Evolutionary conservation across 2,113 vertebrate species (phyloP).

Genomic region (human (Homo sapiens)): DNA sequence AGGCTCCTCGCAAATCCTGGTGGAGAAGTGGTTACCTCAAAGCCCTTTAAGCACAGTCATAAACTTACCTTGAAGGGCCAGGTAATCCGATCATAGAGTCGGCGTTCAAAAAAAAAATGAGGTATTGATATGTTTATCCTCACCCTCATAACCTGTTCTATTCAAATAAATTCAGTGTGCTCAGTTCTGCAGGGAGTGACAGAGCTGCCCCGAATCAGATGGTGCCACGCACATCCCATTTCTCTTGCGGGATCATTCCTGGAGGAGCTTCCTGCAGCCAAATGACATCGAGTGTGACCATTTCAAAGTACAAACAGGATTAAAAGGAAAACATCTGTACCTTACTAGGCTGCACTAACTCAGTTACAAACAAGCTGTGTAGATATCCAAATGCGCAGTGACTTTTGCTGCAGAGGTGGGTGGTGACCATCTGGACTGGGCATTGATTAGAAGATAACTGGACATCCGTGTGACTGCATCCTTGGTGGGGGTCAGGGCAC

Average conservation of each 20-base stretch:
- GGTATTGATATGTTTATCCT: conserved; percentile 72
- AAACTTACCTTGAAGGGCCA: conserved; percentile 60
- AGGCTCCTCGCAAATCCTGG: neutral
- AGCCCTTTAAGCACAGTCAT: neutral
- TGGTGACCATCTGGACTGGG: neutral
- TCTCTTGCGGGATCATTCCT: conserved; percentile 50
- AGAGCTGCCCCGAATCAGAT: conserved; percentile 35
- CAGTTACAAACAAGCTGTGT: conserved; percentile 1
- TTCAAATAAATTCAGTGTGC: conserved; percentile 68
- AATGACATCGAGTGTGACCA: neutral
- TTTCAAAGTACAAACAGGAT: conserved; percentile 40
- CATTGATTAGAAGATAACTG: neutral
- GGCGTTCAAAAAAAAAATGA: conserved; percentile 60
- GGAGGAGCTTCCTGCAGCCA: conserved; percentile 56
- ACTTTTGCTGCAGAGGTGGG: conserved; percentile 24
- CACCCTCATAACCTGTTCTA: conserved; percentile 62
- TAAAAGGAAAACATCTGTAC: conserved; percentile 60
- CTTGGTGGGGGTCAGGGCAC: neutral
- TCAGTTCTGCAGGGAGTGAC: conserved; percentile 66
- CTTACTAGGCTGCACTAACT: conserved; percentile 3
- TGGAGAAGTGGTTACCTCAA: conserved; percentile 12
- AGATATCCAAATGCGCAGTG: neutral
- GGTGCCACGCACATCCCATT: conserved; percentile 36
- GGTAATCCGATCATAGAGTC: conserved; percentile 59
- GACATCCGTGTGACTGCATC: accelerated